Percentiles rank a stretch among this genome's conserved stretches.
Evolutionary conservation across 2,113 vertebrate genomes (phyloP).

Genomic region (Pseudolaguvia tuberculata): DNA sequence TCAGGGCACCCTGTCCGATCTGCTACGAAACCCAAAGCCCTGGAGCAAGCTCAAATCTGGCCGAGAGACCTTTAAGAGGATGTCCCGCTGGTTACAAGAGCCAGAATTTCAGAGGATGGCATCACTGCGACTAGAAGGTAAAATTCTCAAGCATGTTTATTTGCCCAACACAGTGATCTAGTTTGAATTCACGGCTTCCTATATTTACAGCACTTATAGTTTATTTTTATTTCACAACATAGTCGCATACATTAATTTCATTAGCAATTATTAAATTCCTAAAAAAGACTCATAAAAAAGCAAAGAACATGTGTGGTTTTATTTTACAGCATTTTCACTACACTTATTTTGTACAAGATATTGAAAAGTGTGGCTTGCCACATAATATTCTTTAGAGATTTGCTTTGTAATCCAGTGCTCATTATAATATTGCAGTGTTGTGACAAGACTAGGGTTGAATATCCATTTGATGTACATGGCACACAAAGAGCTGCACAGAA

Average conservation of each 20-base stretch:
- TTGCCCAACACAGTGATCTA: slow-evolving; percentile 1
- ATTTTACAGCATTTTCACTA: slow-evolving; percentile 9
- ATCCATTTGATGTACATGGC: slow-evolving; percentile 61
- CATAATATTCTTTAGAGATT: slow-evolving; percentile 65
- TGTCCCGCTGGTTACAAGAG: slow-evolving; percentile 81
- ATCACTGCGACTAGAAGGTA: slow-evolving; percentile 80
- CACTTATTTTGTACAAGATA: slow-evolving; percentile 18
- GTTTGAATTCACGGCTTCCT: slow-evolving; percentile 4
- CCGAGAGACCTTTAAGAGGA: slow-evolving; percentile 81
- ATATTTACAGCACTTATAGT: no score
- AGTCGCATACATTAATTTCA: slow-evolving; percentile 7
- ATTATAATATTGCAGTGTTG: slow-evolving; percentile 65
- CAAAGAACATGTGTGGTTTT: background rate
- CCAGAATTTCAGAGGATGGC: slow-evolving; percentile 83
- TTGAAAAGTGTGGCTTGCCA: slow-evolving; percentile 43
- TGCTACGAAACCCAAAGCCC: slow-evolving; percentile 81
- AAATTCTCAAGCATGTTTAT: slow-evolving; percentile 49
- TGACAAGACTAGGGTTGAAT: slow-evolving; percentile 58
- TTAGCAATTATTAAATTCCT: background rate
- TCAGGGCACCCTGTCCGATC: slow-evolving; percentile 79
- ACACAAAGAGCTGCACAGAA: slow-evolving; percentile 63
- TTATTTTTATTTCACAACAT: background rate
- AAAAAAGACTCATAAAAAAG: background rate
- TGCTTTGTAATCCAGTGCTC: slow-evolving; percentile 56
- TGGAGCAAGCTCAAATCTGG: slow-evolving; percentile 84